Percentiles rank a stretch among this genome's conserved stretches.
Evolutionary conservation across 2,888 invertebrate species (phyloP).

Genomic region (Callinectes sapidus): DNA sequence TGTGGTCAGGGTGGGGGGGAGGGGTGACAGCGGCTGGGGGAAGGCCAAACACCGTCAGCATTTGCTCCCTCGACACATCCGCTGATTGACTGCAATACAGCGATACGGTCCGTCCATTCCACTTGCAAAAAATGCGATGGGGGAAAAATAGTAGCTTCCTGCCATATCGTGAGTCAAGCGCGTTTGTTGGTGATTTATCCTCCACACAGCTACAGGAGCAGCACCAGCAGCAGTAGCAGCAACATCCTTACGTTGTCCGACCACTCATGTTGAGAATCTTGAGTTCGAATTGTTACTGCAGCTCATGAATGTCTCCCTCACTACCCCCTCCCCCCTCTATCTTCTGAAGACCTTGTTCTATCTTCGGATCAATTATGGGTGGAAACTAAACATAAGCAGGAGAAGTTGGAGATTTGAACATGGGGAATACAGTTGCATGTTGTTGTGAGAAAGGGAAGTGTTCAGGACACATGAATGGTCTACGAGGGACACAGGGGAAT

Average conservation of each 20-base stretch:
- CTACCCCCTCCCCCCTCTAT: not conserved
- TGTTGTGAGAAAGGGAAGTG: not conserved
- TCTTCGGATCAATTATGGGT: not conserved
- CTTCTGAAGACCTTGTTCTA: not conserved
- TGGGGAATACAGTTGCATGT: not conserved
- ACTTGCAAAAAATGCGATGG: not conserved
- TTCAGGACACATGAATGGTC: not conserved
- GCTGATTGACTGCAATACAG: not conserved
- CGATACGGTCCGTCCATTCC: not conserved
- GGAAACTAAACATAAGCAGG: not conserved
- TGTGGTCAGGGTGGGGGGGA: not conserved
- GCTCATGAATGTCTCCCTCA: not conserved
- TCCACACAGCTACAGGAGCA: too few relatives aligned
- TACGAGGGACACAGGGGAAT: not conserved
- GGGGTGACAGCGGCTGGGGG: not conserved
- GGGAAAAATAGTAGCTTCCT: not conserved
- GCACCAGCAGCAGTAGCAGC: not conserved
- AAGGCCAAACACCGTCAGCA: not conserved
- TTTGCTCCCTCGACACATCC: constrained; percentile 9
- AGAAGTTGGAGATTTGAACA: not conserved
- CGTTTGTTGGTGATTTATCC: not conserved
- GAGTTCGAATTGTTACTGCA: not conserved
- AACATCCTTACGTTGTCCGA: not conserved
- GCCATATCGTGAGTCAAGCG: not conserved
- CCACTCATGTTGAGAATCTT: not conserved